Base-by-base conservation (phyloP, 2,888 invertebrate genomes). In the Meandrusa payeni region DNA sequence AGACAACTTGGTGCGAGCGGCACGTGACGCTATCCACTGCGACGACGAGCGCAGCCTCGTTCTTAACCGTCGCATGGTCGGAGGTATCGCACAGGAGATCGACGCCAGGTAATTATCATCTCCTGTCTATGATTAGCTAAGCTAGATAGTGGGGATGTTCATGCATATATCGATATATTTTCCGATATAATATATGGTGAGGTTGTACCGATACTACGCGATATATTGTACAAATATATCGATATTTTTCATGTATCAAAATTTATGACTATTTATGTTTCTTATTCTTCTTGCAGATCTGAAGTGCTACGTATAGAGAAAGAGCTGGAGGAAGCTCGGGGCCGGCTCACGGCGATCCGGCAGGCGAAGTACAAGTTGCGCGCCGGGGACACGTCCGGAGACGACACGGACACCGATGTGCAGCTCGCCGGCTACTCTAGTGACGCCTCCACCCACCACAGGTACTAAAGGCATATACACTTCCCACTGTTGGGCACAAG, bases 71-170 rank as follows among this genome's bases (percentile, higher is more conserved):
- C 90, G 95, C 36, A 97, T 97, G 95, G 99, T 99, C 10, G 97
- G 97, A 31, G 97, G 97, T 11, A 97, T 98, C 70, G 97, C 97
- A 3, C 98, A 98, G 86, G 98, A 97, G 88, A 96, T 97, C 50
- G 93, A 97, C 61, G 97, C 97, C 5, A 90, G 95, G 89, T 91
- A 17, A 46, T 6, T 3, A 11, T 15, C 10, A 12, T 11, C n/a
- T n/a, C n/a, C n/a, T n/a, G n/a, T n/a, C n/a, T n/a, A n/a, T n/a
- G n/a, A n/a, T n/a, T n/a, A n/a, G n/a, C n/a, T n/a, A n/a, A n/a
- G n/a, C n/a, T n/a, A n/a, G n/a, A n/a, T n/a, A n/a, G n/a, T n/a
- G n/a, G n/a, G n/a, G n/a, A n/a, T n/a, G n/a, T n/a, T n/a, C n/a
- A n/a, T n/a, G n/a, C n/a, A n/a, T n/a, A n/a, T n/a, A n/a, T n/a